Evolutionary conservation across 2,888 invertebrate species (phyloP).

Genomic region (Mechanitis mazaeus): DNA sequence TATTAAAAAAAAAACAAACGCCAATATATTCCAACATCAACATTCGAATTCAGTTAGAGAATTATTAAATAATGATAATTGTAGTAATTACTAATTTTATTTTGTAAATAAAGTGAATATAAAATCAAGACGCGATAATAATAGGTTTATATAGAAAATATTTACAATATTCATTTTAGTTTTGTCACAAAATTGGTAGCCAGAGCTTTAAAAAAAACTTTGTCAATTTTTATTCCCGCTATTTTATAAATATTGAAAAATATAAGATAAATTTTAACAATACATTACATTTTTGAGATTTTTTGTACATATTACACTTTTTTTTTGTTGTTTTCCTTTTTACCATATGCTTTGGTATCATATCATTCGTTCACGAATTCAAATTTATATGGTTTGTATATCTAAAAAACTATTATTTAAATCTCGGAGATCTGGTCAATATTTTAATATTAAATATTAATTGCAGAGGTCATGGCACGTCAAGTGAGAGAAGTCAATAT

Average conservation of each 20-base stretch:
- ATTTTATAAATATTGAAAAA: conserved; percentile 33
- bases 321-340: too few relatives aligned
- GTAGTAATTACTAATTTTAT: not conserved
- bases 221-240: conserved; percentile 57
- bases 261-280: not conserved
- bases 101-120: conserved; percentile 7
- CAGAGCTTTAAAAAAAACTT: conserved; percentile 54
- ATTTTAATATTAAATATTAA: not conserved
- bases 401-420: not conserved
- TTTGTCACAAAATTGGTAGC: conserved; percentile 39
- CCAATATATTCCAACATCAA: conserved; percentile 46
- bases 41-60: not conserved
- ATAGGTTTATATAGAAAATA: conserved; percentile 27
- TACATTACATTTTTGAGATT: not conserved
- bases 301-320: too few relatives aligned
- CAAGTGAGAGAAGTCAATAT: conserved; percentile 45
- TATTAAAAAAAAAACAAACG: conserved; percentile 67
- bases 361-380: too few relatives aligned
- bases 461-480: conserved; percentile 29
- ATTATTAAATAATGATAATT: not conserved
- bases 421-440: not conserved
- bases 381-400: not conserved
- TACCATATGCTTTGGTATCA: too few relatives aligned
- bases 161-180: conserved; percentile 16
- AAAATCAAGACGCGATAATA: conserved; percentile 11